These are phyloP conservation scores for Crocidura indochinensis DNA, from an alignment of 2,797 vertebrate genomes.

Conservation along the genomic window DNA sequence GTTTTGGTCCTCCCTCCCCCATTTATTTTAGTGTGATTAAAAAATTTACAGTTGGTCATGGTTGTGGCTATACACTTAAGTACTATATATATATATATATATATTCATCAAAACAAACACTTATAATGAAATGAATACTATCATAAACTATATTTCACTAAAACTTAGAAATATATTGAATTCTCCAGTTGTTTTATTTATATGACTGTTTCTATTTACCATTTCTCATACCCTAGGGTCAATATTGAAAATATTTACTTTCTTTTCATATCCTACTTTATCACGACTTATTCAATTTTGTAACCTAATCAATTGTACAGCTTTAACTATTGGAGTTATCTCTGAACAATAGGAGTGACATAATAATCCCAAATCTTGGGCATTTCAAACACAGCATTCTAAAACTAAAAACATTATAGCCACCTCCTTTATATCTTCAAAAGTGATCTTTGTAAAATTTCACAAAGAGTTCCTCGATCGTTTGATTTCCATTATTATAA, in stretches of 20 bases:
- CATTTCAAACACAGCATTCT: conserved; percentile 40
- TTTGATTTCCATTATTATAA: conserved; percentile 46
- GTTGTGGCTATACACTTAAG: neutral
- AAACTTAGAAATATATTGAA: neutral
- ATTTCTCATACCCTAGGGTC: neutral
- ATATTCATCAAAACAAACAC: neutral
- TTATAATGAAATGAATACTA: conserved; percentile 16
- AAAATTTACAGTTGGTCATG: conserved; percentile 9
- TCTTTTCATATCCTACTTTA: neutral
- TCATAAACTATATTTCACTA: neutral
- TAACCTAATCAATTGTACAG: neutral
- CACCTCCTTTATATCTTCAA: neutral
- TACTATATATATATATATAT: conserved; percentile 4
- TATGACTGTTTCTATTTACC: neutral
- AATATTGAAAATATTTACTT: neutral
- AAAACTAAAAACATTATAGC: conserved; percentile 1
- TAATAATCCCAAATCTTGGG: neutral
- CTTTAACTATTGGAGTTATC: conserved; percentile 5
- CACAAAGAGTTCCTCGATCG: conserved; percentile 16
- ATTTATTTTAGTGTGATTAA: too few relatives aligned
- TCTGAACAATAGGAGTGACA: neutral
- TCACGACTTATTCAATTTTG: neutral
- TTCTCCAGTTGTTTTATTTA: neutral
- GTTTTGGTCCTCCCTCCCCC: too few relatives aligned
- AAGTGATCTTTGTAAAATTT: neutral